These are phyloP conservation scores for Oenanthe melanoleuca DNA, from an alignment of 2,113 vertebrate genomes.

Conservation along the genomic window DNA sequence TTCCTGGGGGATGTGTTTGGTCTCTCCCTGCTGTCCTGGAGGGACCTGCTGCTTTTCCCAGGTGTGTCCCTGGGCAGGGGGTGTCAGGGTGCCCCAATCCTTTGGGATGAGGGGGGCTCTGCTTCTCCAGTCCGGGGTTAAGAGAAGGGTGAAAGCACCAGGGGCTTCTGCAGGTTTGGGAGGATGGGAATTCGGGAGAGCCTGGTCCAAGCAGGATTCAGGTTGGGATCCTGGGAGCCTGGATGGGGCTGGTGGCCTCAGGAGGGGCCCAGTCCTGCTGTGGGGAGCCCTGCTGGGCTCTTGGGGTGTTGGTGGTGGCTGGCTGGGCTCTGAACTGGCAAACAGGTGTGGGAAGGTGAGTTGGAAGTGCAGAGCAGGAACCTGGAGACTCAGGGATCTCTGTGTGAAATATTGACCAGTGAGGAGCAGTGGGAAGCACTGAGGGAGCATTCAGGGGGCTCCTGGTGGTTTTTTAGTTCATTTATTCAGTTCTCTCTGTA, in stretches of 20 bases:
- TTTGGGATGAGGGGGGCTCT: neutral
- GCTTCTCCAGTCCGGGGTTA: neutral
- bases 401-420: neutral
- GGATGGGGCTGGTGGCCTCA: neutral
- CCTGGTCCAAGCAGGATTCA: neutral
- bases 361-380: neutral
- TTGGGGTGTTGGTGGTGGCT: fast-evolving
- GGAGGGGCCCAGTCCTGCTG: neutral
- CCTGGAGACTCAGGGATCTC: neutral
- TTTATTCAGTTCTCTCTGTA: neutral
- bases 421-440: neutral
- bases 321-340: neutral
- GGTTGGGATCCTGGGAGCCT: neutral
- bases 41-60: neutral
- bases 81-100: fast-evolving
- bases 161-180: neutral
- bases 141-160: no score
- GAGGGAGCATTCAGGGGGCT: neutral
- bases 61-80: neutral
- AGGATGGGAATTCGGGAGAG: neutral
- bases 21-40: neutral
- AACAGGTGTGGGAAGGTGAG: neutral
- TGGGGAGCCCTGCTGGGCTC: fast-evolving
- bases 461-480: fast-evolving
- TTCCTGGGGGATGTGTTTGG: fast-evolving